Base-by-base conservation (phyloP, 2,888 invertebrate species). In the Sinodicranocentrus sp. region DNA sequence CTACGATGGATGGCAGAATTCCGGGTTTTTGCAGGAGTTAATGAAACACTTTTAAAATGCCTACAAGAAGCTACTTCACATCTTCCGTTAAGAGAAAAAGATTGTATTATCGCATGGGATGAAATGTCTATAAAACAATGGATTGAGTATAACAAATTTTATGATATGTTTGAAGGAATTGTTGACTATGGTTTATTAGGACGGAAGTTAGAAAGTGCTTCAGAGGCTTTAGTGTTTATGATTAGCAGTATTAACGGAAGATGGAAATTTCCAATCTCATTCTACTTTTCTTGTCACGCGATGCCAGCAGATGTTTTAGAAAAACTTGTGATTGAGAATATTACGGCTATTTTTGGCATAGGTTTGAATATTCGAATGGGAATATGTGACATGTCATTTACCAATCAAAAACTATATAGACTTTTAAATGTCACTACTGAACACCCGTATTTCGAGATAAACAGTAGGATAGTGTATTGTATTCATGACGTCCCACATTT, bases 41-140 rank as follows among this genome's bases (percentile, higher is more conserved):
- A 33, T 25, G n/a, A 28, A 0, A 1, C 15, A 17, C 21, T 71
- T 1, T 6, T 71, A 5, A 1, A 15, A 21, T 6, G 15, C 2
- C 1, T 71, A 15, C 2, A 17, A 1, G 21, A 33, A n/a, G 13
- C 33, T 13, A 39, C 39, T 28, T 2, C 1, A 1, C 15, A n/a
- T 3, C 8, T 83, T n/a, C 59, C 39, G 8, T 13, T 1, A 15
- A 28, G 48, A 23, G 76, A 77, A 28, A 25, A 28, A 17, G 77
- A 83, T 21, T 77, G 78, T 33, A 21, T 83, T 6, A 26, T 83
- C 6, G 33, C 52, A 1, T 78, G 77, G 83, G 83, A 83, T 33
- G 83, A 83, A 33, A 83, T 78, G 77, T 33, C 57, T 13, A 72
- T 78, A 0, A 83, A 77, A 59, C 21, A 78, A 17, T 44, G 28